Base-by-base conservation (phyloP, 2,797 vertebrate genomes). In the Lutjanus argentimaculatus region DNA sequence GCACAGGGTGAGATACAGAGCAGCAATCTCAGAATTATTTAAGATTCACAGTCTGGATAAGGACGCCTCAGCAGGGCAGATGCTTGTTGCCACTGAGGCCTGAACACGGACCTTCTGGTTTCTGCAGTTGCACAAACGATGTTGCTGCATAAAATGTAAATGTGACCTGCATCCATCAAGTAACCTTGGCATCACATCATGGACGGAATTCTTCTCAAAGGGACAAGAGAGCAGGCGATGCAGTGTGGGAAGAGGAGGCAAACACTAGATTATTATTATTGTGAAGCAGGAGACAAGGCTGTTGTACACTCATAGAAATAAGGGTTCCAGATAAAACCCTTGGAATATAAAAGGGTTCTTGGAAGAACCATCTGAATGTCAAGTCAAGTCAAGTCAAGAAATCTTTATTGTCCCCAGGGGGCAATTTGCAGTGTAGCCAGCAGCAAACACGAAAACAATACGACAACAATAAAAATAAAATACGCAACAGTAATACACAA, bases 21-120 rank as follows among this genome's bases (percentile, higher is more conserved):
- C 51, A 76, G 62, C 68, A 72, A 56, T 52, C 65, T 77, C 62
- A 80, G 46, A 77, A 73, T 82, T 81, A 86, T 75, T 83, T 62
- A 67, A 87, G 63, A 80, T 80, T 72, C 59, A 64, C 63, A 72
- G 43, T 75, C 42, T 77, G 49, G 58, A 49, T 75, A 13, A 79
- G 78, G 52, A 85, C 71, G 74, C 42, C 45, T 72, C 36, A 43
- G 63, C 67, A 83, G 65, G 69, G 25, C 57, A 66, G 71, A 46
- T 75, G 36, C 14, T 70, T 77, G 65, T 46, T 15, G 43, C 67
- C 53, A 76, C 4, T 3, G 65, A 62, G 68, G 72, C 63, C 66
- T 40, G 9, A 72, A 68, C 22, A 68, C n/a, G 12, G 58, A 83
- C 71, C 53, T 77, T 45, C n/a, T 66, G 48, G 59, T 51, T 79